phyloP scores from a whole-genome alignment of 2,113 vertebrate genomes.

The Crotalus horridus region DNA sequence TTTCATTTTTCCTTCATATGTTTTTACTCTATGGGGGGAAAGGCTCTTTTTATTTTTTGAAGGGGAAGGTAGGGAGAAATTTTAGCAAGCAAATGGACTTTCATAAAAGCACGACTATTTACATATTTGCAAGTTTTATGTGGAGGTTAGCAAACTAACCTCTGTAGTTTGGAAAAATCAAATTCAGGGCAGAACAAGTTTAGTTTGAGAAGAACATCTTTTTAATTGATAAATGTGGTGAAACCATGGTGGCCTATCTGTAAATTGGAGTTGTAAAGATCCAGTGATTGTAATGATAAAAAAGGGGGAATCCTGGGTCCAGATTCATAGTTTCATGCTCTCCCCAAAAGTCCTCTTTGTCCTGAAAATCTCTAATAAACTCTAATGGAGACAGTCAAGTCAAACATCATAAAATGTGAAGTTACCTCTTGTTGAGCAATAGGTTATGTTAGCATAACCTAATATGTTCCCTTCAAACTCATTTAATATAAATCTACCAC shows the following conservation, averaged over 20 bases:
- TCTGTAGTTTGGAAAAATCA: neutral
- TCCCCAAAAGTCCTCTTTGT: neutral
- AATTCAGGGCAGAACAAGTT: neutral
- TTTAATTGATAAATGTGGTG: neutral
- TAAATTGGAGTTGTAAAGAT: neutral
- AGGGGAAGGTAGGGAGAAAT: neutral
- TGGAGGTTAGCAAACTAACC: neutral
- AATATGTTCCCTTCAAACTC: neutral
- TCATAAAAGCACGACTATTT: neutral
- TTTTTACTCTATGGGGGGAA: neutral
- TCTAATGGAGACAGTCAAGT: neutral
- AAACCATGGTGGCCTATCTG: neutral
- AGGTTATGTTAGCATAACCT: neutral
- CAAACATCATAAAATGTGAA: neutral
- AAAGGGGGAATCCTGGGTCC: neutral
- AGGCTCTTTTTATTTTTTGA: neutral
- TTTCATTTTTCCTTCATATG: neutral
- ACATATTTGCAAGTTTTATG: constrained; percentile 8
- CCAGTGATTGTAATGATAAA: neutral
- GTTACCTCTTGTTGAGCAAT: neutral
- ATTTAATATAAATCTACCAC: neutral
- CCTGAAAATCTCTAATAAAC: neutral
- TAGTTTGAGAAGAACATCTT: neutral
- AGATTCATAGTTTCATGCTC: neutral
- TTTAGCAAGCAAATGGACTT: neutral